Conservation (phyloP, 2,888 invertebrate genomes). For the Oscheius sp. region DNA sequence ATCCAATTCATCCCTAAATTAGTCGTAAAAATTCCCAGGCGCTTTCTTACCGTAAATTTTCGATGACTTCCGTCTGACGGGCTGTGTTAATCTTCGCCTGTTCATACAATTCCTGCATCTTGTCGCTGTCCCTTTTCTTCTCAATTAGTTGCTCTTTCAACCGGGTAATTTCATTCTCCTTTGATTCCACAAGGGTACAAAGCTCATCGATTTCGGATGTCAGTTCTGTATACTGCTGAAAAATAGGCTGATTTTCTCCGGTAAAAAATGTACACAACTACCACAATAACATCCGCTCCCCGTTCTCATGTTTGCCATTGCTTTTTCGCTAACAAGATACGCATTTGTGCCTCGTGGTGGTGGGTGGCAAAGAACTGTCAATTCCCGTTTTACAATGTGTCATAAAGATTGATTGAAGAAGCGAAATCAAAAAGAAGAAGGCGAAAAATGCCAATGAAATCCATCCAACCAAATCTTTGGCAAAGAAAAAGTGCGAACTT, state of each 20-base stretch:
- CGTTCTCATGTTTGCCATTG: constrained; percentile 20
- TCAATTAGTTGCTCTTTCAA: constrained; percentile 46
- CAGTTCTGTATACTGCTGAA: constrained; percentile 59
- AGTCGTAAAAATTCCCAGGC: not conserved
- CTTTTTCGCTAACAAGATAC: constrained; percentile 25
- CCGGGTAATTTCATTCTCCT: constrained; percentile 46
- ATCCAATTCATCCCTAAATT: constrained; percentile 48
- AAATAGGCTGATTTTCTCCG: not conserved
- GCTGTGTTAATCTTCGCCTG: constrained; percentile 39
- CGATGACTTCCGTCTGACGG: constrained; percentile 53
- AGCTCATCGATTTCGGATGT: constrained; percentile 56
- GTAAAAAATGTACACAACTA: not conserved
- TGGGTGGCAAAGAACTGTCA: constrained; percentile 17
- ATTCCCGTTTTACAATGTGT: constrained; percentile 20
- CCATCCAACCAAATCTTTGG: not conserved
- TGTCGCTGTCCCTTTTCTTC: constrained; percentile 28
- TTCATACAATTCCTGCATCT: constrained; percentile 46
- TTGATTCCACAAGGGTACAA: constrained; percentile 45
- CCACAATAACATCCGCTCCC: not conserved
- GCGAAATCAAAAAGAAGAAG: not conserved
- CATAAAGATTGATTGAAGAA: constrained; percentile 27
- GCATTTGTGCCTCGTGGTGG: too few species aligned
- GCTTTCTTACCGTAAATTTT: constrained; percentile 41
- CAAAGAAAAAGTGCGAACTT: too few species aligned
- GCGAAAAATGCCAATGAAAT: not conserved